phyloP scores from a whole-genome alignment of 2,113 vertebrate genomes.

The Nyctereutes procyonoides region DNA sequence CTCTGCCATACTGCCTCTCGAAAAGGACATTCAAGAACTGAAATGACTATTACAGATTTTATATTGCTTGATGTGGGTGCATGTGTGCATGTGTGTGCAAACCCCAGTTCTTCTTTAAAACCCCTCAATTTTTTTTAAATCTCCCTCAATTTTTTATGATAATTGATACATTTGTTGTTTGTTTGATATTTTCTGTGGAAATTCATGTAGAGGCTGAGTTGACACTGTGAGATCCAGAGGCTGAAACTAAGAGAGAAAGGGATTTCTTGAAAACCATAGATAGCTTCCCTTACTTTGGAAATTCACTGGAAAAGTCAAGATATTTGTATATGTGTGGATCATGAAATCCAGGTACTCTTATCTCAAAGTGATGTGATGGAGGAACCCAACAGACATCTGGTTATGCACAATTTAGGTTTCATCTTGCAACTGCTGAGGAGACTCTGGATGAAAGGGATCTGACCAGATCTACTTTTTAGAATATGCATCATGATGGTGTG shows the following conservation, averaged over 20 bases:
- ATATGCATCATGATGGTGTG: too few species aligned
- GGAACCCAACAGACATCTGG: neutral
- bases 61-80: neutral
- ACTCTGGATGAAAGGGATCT: neutral
- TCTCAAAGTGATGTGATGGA: neutral
- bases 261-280: neutral
- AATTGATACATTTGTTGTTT: neutral
- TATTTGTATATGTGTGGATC: neutral
- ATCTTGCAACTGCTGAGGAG: neutral
- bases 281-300: neutral
- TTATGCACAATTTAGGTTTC: neutral
- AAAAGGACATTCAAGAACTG: neutral
- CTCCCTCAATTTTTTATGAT: neutral
- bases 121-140: neutral
- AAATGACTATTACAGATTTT: neutral
- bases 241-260: neutral
- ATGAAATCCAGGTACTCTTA: neutral
- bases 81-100: neutral
- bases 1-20: neutral
- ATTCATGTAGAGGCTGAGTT: neutral
- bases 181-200: neutral
- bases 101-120: neutral
- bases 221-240: neutral
- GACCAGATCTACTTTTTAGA: neutral
- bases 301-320: neutral